These are phyloP conservation scores for Troglohyphantes excavatus DNA, from an alignment of 2,888 invertebrate species.

Conservation along the genomic window DNA sequence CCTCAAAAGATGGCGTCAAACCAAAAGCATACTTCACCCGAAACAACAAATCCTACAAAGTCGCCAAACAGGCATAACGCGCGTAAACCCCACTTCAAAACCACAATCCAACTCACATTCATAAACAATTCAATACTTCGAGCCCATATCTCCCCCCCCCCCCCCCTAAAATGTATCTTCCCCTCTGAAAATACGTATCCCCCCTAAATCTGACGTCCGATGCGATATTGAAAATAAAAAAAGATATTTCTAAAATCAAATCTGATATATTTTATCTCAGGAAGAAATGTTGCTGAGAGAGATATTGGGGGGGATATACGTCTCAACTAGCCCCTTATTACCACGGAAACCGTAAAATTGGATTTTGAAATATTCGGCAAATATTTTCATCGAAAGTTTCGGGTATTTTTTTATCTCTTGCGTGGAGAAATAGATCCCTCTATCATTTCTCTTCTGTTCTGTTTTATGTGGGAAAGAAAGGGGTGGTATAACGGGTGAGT, in stretches of 20 bases:
- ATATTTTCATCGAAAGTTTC: constrained; percentile 31
- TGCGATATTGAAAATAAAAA: constrained; percentile 16
- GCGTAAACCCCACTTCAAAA: neutral
- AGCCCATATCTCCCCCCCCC: neutral
- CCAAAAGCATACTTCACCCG: no score
- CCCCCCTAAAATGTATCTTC: neutral
- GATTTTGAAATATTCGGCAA: constrained; percentile 25
- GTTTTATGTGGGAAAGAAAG: neutral
- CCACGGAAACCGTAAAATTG: constrained; percentile 49
- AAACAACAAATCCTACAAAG: neutral
- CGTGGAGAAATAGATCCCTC: neutral
- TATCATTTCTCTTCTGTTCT: neutral
- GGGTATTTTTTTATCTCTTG: neutral
- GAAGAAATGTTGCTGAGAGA: neutral
- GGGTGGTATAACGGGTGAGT: neutral
- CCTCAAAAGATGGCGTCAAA: no score
- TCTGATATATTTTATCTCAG: constrained; percentile 5
- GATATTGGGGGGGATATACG: neutral
- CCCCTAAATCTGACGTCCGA: neutral
- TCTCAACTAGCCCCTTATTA: constrained; percentile 30
- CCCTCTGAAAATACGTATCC: neutral
- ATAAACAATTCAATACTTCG: neutral
- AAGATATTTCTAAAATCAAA: constrained; percentile 19
- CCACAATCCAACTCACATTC: neutral
- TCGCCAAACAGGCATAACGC: neutral